phyloP scores from a whole-genome alignment of 2,888 invertebrate species.

The Listrodromus nycthemerus region DNA sequence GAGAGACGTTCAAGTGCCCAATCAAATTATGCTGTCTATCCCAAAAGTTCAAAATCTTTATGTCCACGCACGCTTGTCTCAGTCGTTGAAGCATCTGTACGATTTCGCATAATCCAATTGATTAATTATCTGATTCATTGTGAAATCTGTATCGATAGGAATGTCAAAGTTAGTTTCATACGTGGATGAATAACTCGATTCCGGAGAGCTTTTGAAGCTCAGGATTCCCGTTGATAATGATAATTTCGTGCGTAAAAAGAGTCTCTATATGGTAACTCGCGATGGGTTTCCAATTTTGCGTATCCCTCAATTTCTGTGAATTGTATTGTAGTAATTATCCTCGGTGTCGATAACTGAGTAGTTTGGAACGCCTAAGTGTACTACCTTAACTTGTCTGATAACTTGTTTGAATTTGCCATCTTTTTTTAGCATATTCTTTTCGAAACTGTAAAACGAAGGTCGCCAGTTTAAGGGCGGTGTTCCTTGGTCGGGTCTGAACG shows the following conservation, averaged over 20 bases:
- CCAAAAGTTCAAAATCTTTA: constrained; percentile 85
- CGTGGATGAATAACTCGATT: constrained; percentile 71
- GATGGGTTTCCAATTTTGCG: constrained; percentile 83
- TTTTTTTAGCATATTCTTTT: constrained; percentile 84
- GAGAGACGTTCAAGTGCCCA: constrained; percentile 27
- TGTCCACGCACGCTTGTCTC: constrained; percentile 76
- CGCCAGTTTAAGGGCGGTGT: constrained; percentile 85
- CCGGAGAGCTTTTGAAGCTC: constrained; percentile 52
- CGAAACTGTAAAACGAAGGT: constrained; percentile 86
- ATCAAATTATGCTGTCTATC: constrained; percentile 85
- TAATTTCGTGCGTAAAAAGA: constrained; percentile 84
- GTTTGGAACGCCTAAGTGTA: neutral
- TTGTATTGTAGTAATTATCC: neutral
- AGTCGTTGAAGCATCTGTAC: constrained; percentile 84
- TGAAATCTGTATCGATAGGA: neutral
- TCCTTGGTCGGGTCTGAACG: constrained; percentile 56
- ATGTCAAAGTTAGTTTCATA: constrained; percentile 52
- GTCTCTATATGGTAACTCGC: constrained; percentile 87
- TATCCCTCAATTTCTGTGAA: constrained; percentile 85
- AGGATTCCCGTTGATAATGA: constrained; percentile 67
- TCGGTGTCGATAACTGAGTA: neutral
- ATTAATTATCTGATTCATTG: constrained; percentile 70
- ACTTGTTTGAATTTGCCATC: constrained; percentile 78
- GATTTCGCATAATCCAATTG: constrained; percentile 68
- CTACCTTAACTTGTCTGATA: constrained; percentile 78